Evolutionary conservation across 1,140 invertebrate species (phyloP), one percentile per base, ranked within the genome.

Genomic region (Hydropsyche tenuis): DNA sequence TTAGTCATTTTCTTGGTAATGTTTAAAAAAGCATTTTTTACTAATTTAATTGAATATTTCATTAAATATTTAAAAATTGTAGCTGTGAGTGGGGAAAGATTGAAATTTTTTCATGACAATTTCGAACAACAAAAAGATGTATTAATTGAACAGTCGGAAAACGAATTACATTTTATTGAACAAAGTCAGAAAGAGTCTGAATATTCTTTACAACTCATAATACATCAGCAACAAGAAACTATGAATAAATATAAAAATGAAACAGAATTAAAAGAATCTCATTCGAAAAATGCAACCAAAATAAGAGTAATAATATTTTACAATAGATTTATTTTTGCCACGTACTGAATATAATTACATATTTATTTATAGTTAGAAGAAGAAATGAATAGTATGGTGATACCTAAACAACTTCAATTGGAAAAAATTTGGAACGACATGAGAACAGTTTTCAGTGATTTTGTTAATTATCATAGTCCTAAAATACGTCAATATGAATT

Each of bases 1-100:
- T 94, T 16, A 87, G 90, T 75, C 83, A 87, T 77, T 88, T 92
- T 77, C 87, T 93, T 66, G 86, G 91, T 92, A 71, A 66, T 37
- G 23, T n/a, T n/a, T n/a, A n/a, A 60, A 60, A 45, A n/a, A 42
- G 68, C 27, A 12, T 37, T 53, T 42, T n/a, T 64, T 46, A 48
- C 70, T 37, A 48, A 3, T 27, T 37, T 48, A 9, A 69, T 9
- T 9, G 9, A 68, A 22, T 43, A 60, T 23, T 45, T 25, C 7
- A 43, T 66, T 7, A n/a, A 6, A 68, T 45, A 9, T 20, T 45
- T 46, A 4, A 43, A 66, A 66, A 66, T 78, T 68, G 11, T 46
- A 88, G 87, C 78, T 42, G 83, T 81, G 72, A 83, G 87, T 42
- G 80, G 81, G 11, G 78, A 83, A 23, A 82, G 84, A 60, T 81